Evolutionary conservation across 1,140 invertebrate species (phyloP).

Genomic region (Tetraneura akinire): DNA sequence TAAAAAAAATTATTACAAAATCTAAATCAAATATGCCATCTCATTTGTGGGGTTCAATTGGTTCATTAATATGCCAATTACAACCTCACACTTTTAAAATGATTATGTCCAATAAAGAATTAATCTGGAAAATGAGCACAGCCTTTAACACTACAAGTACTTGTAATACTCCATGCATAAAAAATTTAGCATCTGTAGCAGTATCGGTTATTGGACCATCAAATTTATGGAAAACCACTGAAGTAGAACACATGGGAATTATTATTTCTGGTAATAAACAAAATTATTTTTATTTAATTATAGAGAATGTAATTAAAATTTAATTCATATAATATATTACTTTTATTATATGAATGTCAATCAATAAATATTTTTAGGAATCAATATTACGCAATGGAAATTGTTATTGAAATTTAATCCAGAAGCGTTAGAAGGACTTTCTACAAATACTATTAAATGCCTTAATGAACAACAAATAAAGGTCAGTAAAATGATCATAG

Average conservation of each 20-base stretch:
- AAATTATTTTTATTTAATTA: background rate
- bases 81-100: constrained; percentile 4
- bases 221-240: constrained; percentile 21
- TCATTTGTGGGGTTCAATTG: constrained; percentile 25
- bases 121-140: constrained; percentile 35
- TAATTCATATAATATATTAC: no score
- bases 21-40: constrained; percentile 16
- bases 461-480: constrained; percentile 34
- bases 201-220: constrained; percentile 30
- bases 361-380: background rate
- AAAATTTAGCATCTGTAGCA: constrained; percentile 37
- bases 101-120: constrained; percentile 31
- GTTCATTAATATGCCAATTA: constrained; percentile 37
- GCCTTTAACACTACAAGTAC: constrained; percentile 15
- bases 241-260: constrained; percentile 31
- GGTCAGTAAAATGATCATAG: background rate
- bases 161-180: constrained; percentile 25
- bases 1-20: constrained; percentile 20
- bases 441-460: constrained; percentile 24
- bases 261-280: constrained; percentile 27
- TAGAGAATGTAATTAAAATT: no score
- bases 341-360: no score
- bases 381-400: constrained; percentile 40
- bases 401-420: constrained; percentile 14
- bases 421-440: constrained; percentile 34